Evolutionary conservation across 2,797 vertebrate species (phyloP), one percentile per base, ranked within the genome.

Genomic region (Channallabes apus): DNA sequence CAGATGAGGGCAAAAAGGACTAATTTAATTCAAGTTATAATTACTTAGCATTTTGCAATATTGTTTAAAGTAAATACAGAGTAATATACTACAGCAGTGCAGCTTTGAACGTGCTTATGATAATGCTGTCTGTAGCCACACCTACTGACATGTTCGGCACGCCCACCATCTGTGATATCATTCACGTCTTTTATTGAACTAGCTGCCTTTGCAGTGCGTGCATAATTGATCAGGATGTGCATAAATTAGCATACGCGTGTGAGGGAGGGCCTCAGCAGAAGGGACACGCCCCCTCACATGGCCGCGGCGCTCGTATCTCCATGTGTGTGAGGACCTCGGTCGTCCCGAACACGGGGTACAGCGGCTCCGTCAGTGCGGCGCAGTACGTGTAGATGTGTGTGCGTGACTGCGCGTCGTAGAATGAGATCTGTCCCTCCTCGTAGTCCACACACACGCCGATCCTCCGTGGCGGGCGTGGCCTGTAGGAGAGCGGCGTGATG

Each of bases 381-480:
- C 88, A 94, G 92, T 92, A 96, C 59, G 95, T 96, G 94, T 92
- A 96, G 73, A 95, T 87, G 87, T 96, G 95, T 0, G 94, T 92
- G 32, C 94, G 94, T 87, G 89, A 93, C 87, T 95, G 93, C 83
- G 88, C 93, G 11, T 96, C 91, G 1, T 96, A 96, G 91, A 96
- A 96, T 86, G 95, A 96, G 91, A 96, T 89, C 92, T 95, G 94
- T 79, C 94, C 94, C 78, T 91, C 90, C 87, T 95, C 94, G 2
- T 93, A 95, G 92, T 96, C 94, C 92, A 96, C 92, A 88, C 94
- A 94, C 41, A 96, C 90, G 1, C 95, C 95, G 0, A 96, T 91
- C 38, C 91, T 92, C 85, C 88, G 87, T 41, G 95, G 95, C 61
- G 69, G 80, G 87, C 51, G 46, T 56, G 86, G 82, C 32, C 54